Evolutionary conservation across 1,140 invertebrate species (phyloP), one percentile per base, ranked within the genome.

Genomic region (Lasioglossum albipes): DNA sequence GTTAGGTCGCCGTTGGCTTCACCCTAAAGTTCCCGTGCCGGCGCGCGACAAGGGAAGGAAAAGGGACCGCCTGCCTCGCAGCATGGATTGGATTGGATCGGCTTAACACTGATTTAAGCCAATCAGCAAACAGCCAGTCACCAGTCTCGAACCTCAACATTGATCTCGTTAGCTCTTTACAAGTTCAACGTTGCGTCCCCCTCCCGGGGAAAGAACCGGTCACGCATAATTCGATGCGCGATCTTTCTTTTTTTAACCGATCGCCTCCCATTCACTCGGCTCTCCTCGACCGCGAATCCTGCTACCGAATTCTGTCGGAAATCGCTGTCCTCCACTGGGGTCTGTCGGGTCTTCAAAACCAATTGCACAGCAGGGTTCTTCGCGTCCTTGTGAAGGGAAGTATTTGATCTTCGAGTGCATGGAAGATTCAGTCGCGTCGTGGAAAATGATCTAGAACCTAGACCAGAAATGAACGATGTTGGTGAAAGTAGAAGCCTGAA

Each of bases 81-180:
- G 87, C 86, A 89, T 84, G 90, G 90, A 93, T 92, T 91, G 90
- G 89, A 92, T 92, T 92, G 92, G 91, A 93, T 93, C 93, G 91
- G 93, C 92, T 93, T 93, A 93, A 87, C 92, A 91, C 87, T 93
- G 92, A 93, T 93, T 93, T 93, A 93, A 93, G 92, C 93, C 93
- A 93, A 93, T 93, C 90, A 89, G 89, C 85, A 93, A 93, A 93
- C 91, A 93, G 78, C 80, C 88, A 87, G 88, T 90, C 89, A 89
- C 88, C 89, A 88, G 85, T 87, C 75, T 87, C 82, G 88, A 90
- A 90, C 89, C 89, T 92, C 86, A 82, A 84, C 88, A 79, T 89
- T 93, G 91, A 93, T 93, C 92, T 93, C 88, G 93, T 93, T 93
- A 93, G 90, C 90, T 91, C 90, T 92, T 80, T 92, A 90, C 89